These are phyloP conservation scores for Damaliscus lunatus DNA, from an alignment of 2,113 vertebrate genomes.

Conservation along the genomic window DNA sequence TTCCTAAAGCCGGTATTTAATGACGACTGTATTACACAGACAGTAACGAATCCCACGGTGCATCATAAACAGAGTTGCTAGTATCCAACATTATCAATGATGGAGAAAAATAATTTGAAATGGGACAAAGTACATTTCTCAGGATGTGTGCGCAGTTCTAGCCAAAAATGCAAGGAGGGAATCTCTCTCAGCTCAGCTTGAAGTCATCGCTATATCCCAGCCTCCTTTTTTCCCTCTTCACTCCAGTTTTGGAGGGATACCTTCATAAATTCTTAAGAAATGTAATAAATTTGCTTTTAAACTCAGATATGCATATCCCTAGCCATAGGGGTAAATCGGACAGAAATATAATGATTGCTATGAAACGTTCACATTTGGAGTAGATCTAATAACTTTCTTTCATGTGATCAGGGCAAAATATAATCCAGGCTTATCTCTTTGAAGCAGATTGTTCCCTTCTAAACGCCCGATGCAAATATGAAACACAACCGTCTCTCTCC, in stretches of 20 bases:
- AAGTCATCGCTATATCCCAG: background rate
- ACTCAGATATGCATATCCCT: background rate
- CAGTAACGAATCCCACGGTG: slow-evolving; percentile 43
- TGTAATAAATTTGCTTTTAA: background rate
- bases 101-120: slow-evolving; percentile 7
- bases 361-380: slow-evolving; percentile 3
- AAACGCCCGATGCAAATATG: background rate
- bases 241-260: background rate
- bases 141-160: background rate
- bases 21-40: slow-evolving; percentile 55
- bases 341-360: slow-evolving; percentile 26
- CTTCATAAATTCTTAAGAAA: background rate
- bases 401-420: background rate
- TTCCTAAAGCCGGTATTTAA: slow-evolving; percentile 5
- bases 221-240: background rate
- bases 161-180: background rate
- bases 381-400: slow-evolving; percentile 12
- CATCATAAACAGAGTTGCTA: slow-evolving; percentile 49
- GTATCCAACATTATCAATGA: background rate
- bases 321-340: background rate
- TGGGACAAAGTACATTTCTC: slow-evolving; percentile 28
- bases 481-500: background rate
- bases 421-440: slow-evolving; percentile 20
- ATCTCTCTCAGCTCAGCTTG: slow-evolving; percentile 19
- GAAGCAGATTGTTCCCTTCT: slow-evolving; percentile 11